Evolutionary conservation across 2,888 invertebrate genomes (phyloP), one percentile per base, ranked within the genome.

Genomic region (Sthenelais limicola): DNA sequence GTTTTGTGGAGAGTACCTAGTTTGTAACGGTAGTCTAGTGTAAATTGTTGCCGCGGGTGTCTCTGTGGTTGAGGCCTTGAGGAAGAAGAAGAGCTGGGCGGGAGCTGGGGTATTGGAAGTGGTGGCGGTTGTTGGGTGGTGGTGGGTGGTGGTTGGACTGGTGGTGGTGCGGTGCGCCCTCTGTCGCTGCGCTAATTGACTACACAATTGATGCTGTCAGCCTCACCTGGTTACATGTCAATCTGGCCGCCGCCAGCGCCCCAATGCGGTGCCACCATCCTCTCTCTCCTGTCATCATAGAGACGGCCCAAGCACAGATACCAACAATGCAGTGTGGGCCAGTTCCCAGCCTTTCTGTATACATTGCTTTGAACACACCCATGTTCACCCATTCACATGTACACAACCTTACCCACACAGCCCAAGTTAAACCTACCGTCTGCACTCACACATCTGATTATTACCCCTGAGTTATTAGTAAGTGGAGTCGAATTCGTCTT

Each of bases 141-240:
- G 12, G 18, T 9, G 43, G 43, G 12, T 18, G 1, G 5, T 52
- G 30, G 52, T 52, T 9, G 43, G 43, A 43, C 12, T 18, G 35
- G 24, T n/a, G 38, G 9, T 26, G 38, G 24, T 12, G 62, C 21
- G 12, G 62, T 32, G 32, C 15, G 9, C 18, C 62, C 38, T 35
- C 24, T 62, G 38, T 62, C 62, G 26, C 62, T 7, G 12, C 30
- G 30, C 18, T 62, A 62, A 62, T 62, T 62, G 62, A 62, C 26
- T 35, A 35, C 18, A 9, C 62, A 62, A 62, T 62, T 62, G 62
- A 62, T 62, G 62, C 62, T 62, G 62, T 62, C 62, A 62, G 28
- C 62, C 62, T 62, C 38, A 38, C 62, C 62, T 62, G 62, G 7
- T 26, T 12, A 38, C 5, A 35, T 62, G 62, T 62, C 62, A 62